These are phyloP conservation scores for Eucriotettix oculatus DNA, from an alignment of 2,888 invertebrate genomes.

Conservation along the genomic window DNA sequence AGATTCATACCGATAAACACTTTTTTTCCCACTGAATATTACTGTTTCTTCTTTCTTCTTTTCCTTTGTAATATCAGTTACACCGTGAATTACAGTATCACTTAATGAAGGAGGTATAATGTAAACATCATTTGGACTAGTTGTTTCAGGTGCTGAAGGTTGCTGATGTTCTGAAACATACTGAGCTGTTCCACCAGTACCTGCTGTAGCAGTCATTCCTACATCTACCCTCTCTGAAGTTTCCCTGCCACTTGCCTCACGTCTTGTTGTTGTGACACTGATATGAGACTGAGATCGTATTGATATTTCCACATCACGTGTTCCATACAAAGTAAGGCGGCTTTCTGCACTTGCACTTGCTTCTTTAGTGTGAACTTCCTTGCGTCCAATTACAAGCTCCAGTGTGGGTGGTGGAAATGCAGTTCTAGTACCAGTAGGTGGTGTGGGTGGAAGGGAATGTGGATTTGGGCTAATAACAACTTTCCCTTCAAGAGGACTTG, in stretches of 20 bases:
- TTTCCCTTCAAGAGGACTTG: conserved; percentile 26
- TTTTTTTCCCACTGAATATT: conserved; percentile 32
- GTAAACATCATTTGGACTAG: conserved; percentile 22
- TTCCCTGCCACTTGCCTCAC: conserved; percentile 27
- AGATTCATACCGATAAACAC: conserved; percentile 31
- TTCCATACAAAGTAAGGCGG: conserved; percentile 32
- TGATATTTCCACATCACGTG: conserved; percentile 35
- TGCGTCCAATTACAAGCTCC: conserved; percentile 33
- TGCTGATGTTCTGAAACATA: conserved; percentile 15
- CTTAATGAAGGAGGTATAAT: conserved; percentile 21
- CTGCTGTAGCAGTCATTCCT: conserved; percentile 27
- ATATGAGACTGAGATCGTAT: conserved; percentile 36
- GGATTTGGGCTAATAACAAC: conserved; percentile 14
- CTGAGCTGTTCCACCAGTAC: conserved; percentile 21
- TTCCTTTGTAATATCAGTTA: conserved; percentile 15
- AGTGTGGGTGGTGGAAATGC: conserved; percentile 21
- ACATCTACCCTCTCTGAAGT: conserved; percentile 31
- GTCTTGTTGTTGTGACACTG: conserved; percentile 29
- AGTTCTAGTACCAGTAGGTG: not conserved
- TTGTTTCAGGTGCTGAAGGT: conserved; percentile 18
- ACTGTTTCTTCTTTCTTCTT: conserved; percentile 32
- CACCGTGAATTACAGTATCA: not conserved
- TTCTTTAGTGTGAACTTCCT: conserved; percentile 33
- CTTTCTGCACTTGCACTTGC: conserved; percentile 34
- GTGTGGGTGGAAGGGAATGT: conserved; percentile 1